These are phyloP conservation scores for Metopolophium dirhodum DNA, from an alignment of 1,140 invertebrate genomes.

Conservation along the genomic window DNA sequence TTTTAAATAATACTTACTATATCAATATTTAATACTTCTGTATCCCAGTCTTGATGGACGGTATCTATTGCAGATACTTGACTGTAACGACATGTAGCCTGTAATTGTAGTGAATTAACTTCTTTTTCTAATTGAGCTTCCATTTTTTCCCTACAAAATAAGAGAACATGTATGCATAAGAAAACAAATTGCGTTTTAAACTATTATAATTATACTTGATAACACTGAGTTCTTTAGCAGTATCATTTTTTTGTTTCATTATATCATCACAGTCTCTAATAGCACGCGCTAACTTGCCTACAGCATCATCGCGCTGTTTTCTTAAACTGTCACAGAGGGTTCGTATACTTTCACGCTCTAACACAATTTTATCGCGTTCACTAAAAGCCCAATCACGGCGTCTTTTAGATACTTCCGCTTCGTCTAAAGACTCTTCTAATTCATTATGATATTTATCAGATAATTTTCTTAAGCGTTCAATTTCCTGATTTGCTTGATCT, in stretches of 20 bases:
- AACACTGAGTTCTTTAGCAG: slow-evolving; percentile 83
- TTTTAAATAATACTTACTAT: slow-evolving; percentile 63
- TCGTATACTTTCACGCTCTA: slow-evolving; percentile 93
- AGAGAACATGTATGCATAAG: slow-evolving; percentile 26
- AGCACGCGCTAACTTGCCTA: slow-evolving; percentile 86
- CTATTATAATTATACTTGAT: slow-evolving; percentile 67
- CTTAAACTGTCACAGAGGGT: slow-evolving; percentile 91
- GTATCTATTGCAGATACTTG: slow-evolving; percentile 82
- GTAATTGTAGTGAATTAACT: slow-evolving; percentile 66
- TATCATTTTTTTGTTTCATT: slow-evolving; percentile 88
- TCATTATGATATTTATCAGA: slow-evolving; percentile 85
- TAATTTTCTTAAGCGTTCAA: slow-evolving; percentile 84
- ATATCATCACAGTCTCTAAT: slow-evolving; percentile 91
- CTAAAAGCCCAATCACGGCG: slow-evolving; percentile 89
- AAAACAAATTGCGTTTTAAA: not conserved
- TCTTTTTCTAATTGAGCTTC: slow-evolving; percentile 76
- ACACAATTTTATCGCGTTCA: slow-evolving; percentile 93
- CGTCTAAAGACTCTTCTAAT: slow-evolving; percentile 80
- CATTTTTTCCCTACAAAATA: slow-evolving; percentile 71
- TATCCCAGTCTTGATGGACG: slow-evolving; percentile 76
- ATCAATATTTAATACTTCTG: slow-evolving; percentile 78
- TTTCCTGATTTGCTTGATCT: slow-evolving; percentile 83
- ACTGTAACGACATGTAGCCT: slow-evolving; percentile 69
- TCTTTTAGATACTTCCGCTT: slow-evolving; percentile 79
- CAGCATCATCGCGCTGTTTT: slow-evolving; percentile 89